These are phyloP conservation scores for Caerostris darwini DNA, from an alignment of 1,140 invertebrate species.

Conservation along the genomic window DNA sequence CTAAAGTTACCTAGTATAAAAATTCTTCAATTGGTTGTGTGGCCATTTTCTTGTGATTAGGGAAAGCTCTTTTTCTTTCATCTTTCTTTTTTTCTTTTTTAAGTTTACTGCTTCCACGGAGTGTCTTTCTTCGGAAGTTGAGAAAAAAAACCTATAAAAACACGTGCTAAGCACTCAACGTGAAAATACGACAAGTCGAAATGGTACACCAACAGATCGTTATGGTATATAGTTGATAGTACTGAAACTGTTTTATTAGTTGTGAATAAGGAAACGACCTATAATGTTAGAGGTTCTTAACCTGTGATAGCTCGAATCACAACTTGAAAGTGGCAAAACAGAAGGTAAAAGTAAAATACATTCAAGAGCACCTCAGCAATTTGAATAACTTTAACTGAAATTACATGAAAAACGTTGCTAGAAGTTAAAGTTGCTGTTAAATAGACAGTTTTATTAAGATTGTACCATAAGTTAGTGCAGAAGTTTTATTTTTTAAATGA, in stretches of 20 bases:
- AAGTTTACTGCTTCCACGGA: background rate
- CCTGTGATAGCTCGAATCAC: background rate
- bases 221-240: slow-evolving; percentile 6
- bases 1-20: slow-evolving; percentile 31
- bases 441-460: no score
- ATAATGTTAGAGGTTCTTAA: slow-evolving; percentile 8
- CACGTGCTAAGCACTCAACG: background rate
- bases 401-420: no score
- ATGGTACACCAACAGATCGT: slow-evolving; percentile 6
- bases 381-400: no score
- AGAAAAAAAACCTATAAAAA: background rate
- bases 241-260: background rate
- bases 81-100: background rate
- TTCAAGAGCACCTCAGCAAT: no score
- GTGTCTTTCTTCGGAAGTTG: background rate
- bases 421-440: no score
- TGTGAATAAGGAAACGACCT: background rate
- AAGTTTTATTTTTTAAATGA: no score
- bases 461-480: no score
- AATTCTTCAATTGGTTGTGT: slow-evolving; percentile 55
- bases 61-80: slow-evolving; percentile 13
- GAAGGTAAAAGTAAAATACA: no score
- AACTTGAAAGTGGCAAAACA: background rate
- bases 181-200: background rate
- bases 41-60: slow-evolving; percentile 38